Evolutionary conservation across 2,797 vertebrate genomes (phyloP), one percentile per base, ranked within the genome.

Genomic region (Salarias fasciatus): DNA sequence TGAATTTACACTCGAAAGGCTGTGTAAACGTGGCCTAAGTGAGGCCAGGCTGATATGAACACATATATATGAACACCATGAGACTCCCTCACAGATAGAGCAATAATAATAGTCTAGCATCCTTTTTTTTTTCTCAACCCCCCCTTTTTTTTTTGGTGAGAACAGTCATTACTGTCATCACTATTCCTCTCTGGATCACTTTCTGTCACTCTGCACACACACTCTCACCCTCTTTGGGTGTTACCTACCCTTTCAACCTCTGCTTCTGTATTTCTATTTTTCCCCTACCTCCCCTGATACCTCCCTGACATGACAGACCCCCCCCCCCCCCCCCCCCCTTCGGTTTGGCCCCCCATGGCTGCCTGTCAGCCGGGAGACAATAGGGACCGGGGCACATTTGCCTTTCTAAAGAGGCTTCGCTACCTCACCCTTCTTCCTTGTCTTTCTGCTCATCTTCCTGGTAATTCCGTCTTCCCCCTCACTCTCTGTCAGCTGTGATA

Each of bases 311-410:
- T 68, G 72, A 81, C 60, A 65, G 63, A 53, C 41, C 18, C 58
- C 54, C 61, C 56, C 54, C 8, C 58, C 42, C 59, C 37, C 18
- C 33, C 9, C 2, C 63, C n/a, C n/a, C n/a, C n/a, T n/a, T n/a
- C n/a, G n/a, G n/a, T 72, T 65, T 1, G 47, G 14, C 75, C 79
- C 75, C 71, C 78, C 63, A 66, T 51, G 67, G 76, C 61, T 72
- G 56, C 75, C 79, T 85, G 86, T 85, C 87, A 87, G 69, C 61
- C 37, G 40, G 55, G 65, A 80, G 83, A 87, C 79, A 76, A 82
- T 61, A 36, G 72, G 56, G 74, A 79, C 71, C 6, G 6, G 58
- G 44, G 46, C 35, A 41, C 69, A 86, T 89, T 86, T 88, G 84
- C 80, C 81, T 88, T 88, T 86, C 49, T 79, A 77, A 85, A 79